A percentile compares a stretch with the other conserved stretches of the same genome.
phyloP scores from a whole-genome alignment of 2,888 invertebrate genomes.

The Watsonalla binaria region DNA sequence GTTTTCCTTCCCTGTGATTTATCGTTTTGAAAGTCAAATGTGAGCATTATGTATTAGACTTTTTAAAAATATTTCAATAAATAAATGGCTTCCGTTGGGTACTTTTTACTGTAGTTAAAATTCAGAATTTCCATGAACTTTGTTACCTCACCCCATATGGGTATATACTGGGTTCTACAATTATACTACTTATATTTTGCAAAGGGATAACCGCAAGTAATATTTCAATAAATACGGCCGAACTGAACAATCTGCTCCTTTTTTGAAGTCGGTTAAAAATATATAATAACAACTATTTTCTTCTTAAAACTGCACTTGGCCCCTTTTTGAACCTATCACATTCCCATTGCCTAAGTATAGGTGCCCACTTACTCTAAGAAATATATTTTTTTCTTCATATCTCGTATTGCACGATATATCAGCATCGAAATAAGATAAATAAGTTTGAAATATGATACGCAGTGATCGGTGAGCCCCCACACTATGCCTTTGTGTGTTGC shows the following conservation, averaged over 20 bases:
- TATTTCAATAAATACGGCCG: too few species aligned
- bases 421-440: conserved; percentile 26
- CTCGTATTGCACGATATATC: conserved; percentile 29
- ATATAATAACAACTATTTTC: too few species aligned
- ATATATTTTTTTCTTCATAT: conserved; percentile 7
- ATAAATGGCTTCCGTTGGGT: not conserved
- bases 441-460: conserved; percentile 49
- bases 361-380: not conserved
- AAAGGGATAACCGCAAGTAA: too few species aligned
- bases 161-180: too few species aligned
- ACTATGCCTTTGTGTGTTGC: conserved; percentile 34
- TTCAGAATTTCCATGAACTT: not conserved
- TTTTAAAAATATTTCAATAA: conserved; percentile 31
- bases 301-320: too few species aligned
- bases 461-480: conserved; percentile 24
- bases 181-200: too few species aligned
- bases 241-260: too few species aligned
- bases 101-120: too few species aligned
- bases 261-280: too few species aligned
- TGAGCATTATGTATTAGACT: conserved; percentile 22
- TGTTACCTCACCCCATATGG: not conserved
- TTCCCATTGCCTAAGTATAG: too few species aligned
- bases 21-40: conserved; percentile 35
- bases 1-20: conserved; percentile 37
- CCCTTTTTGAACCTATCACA: too few species aligned